Conservation (phyloP, 1,140 invertebrate genomes). For the Aradophagus sp. region DNA sequence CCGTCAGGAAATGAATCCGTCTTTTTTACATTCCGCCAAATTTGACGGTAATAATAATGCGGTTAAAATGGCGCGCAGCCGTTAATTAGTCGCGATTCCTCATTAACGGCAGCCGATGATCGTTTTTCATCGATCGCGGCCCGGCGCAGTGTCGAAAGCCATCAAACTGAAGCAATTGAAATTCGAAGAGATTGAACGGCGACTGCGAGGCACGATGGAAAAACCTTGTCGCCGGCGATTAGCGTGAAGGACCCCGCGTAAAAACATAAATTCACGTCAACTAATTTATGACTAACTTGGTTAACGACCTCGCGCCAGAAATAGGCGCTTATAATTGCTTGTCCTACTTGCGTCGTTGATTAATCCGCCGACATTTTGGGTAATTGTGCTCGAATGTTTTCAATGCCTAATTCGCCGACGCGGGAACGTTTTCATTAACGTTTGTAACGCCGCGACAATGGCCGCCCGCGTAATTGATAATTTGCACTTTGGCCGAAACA, state of each 20-base stretch:
- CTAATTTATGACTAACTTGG: constrained; percentile 25
- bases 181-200: no score
- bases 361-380: constrained; percentile 23
- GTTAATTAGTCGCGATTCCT: no score
- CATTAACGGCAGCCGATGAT: no score
- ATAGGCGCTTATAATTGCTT: constrained; percentile 25
- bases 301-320: constrained; percentile 24
- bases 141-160: no score
- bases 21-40: no score
- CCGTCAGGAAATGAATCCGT: no score
- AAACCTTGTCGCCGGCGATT: constrained; percentile 2
- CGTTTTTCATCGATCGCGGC: no score
- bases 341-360: constrained; percentile 36
- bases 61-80: no score
- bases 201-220: no score
- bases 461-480: constrained; percentile 11
- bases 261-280: constrained; percentile 12
- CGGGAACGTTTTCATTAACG: constrained; percentile 1
- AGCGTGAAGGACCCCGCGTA: constrained; percentile 15
- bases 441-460: no score
- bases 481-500: constrained; percentile 3
- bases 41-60: no score
- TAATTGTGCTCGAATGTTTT: constrained; percentile 21
- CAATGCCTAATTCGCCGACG: background rate
- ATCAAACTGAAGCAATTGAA: no score